Base-by-base conservation (phyloP, 2,888 invertebrate species). In the Heliconius ethilla region DNA sequence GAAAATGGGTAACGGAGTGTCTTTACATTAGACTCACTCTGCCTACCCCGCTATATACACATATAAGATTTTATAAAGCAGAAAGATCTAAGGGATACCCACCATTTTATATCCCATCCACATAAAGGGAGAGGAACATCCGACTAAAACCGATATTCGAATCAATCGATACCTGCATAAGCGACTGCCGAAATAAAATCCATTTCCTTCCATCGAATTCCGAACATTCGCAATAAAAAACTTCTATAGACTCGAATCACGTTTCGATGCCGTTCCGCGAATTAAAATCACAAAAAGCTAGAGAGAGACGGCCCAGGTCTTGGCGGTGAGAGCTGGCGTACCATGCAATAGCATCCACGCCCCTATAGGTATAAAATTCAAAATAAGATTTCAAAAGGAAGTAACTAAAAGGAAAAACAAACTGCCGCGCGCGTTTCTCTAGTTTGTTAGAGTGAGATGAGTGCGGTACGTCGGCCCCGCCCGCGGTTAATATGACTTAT, bases 271-370 rank as follows among this genome's bases (percentile, higher is more conserved):
- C 89, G 91, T 93, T 94, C 94, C 90, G 90, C 91, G 94, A 94
- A 94, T 94, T 93, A 94, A 93, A 94, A 92, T 93, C 93, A 92
- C 92, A 94, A 94, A 93, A 93, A 93, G 94, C 86, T 82, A 87
- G 92, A 94, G 87, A 79, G 90, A 88, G 92, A 92, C 86, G 86
- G 85, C 84, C 83, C 84, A 85, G 81, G 81, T 84, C 85, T 83
- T 83, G 85, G 85, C 86, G 84, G 92, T 88, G 88, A 85, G 91
- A 93, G 95, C 87, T 90, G 88, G 95, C 92, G 92, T 89, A 92
- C 91, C 94, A 94, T 95, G 95, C 95, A 95, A 95, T 95, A 93
- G 92, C 93, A 92, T 94, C 91, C 93, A 92, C 95, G 95, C 95
- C 95, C 94, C 94, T 91, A 90, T 89, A 88, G 89, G 91, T 92